Conservation (phyloP, 2,888 invertebrate genomes). For the Pristionchus entomophagus region DNA sequence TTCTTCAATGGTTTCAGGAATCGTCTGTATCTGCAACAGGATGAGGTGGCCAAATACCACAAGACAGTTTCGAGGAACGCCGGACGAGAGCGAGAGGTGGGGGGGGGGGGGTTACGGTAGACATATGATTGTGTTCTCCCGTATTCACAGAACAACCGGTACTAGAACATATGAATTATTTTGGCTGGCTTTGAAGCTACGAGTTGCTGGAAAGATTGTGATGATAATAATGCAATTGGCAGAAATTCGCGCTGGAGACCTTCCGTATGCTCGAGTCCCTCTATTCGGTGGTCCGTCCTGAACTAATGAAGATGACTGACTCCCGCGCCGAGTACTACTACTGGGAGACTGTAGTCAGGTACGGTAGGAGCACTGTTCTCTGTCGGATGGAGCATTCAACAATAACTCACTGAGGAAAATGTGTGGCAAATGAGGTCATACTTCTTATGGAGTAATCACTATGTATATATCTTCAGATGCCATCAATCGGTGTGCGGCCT, state of each 20-base stretch:
- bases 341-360: background rate
- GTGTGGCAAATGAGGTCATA: background rate
- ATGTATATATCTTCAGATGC: background rate
- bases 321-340: background rate
- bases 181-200: background rate
- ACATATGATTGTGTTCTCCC: background rate
- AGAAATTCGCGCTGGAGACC: background rate
- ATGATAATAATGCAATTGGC: background rate
- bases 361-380: background rate
- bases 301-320: background rate
- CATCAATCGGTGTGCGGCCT: background rate
- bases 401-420: background rate
- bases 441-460: background rate
- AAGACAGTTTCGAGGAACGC: too few relatives aligned
- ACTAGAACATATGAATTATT: background rate
- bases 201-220: background rate
- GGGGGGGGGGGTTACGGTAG: too few relatives aligned
- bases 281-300: background rate
- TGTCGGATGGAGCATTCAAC: background rate
- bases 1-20: background rate
- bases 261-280: background rate
- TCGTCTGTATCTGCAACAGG: background rate
- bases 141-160: background rate
- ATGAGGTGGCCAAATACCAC: too few relatives aligned
- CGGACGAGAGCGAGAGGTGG: too few relatives aligned